Percentiles rank a stretch among this genome's conserved stretches.
Evolutionary conservation across 2,888 invertebrate genomes (phyloP).

Genomic region (Xestobium rufovillosum): DNA sequence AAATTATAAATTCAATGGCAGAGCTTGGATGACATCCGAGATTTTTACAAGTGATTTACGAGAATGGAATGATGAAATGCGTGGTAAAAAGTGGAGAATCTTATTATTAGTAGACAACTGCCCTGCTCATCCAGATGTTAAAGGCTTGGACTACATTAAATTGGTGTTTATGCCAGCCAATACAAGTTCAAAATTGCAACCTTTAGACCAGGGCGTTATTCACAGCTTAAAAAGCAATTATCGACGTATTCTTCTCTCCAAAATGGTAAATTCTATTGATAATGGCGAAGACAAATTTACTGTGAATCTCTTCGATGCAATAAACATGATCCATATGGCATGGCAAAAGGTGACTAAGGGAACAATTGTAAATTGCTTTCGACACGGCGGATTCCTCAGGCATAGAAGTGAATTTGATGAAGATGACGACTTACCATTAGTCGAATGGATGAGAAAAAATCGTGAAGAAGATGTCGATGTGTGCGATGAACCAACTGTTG

Average conservation of each 20-base stretch:
- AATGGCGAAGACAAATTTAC: neutral
- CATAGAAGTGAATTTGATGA: conserved; percentile 2
- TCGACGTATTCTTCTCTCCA: too few species aligned
- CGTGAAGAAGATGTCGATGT: conserved; percentile 1
- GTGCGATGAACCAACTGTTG: too few species aligned
- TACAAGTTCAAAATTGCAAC: too few species aligned
- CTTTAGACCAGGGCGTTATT: too few species aligned
- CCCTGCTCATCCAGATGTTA: conserved; percentile 2
- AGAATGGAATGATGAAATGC: conserved; percentile 2
- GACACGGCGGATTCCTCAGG: too few species aligned
- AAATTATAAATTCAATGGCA: conserved; percentile 1
- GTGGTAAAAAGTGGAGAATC: conserved; percentile 1
- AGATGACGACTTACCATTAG: too few species aligned
- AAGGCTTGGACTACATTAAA: conserved; percentile 4
- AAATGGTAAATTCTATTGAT: conserved; percentile 1
- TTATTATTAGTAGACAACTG: conserved; percentile 3
- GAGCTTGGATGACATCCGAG: conserved; percentile 1
- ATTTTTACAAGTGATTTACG: conserved; percentile 1
- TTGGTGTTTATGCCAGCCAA: conserved; percentile 2
- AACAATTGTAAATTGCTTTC: conserved; percentile 3
- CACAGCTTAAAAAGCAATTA: conserved; percentile 2
- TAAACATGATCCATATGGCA: too few species aligned
- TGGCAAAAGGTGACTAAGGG: too few species aligned
- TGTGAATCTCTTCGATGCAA: conserved; percentile 1
- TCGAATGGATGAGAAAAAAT: conserved; percentile 1